phyloP scores from a whole-genome alignment of 2,113 vertebrate genomes.

The mouse (Mus musculus) region DNA sequence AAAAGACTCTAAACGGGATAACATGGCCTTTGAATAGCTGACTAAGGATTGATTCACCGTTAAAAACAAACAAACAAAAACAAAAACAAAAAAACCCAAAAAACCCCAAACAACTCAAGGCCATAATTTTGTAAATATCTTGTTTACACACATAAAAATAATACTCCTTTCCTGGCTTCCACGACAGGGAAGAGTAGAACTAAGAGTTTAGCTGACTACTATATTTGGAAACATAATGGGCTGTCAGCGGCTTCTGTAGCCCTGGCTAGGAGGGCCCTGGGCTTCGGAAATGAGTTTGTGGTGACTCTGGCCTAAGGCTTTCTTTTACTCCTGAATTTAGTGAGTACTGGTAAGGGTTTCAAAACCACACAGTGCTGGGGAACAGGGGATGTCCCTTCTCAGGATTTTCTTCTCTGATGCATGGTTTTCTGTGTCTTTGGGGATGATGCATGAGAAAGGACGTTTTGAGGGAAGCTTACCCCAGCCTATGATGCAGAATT shows the following conservation, averaged over 20 bases:
- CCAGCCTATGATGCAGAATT: conserved; percentile 98
- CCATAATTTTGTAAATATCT: neutral
- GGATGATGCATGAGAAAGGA: neutral
- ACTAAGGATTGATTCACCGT: neutral
- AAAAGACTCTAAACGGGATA: neutral
- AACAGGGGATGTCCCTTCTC: neutral
- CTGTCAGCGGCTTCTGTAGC: conserved; percentile 59
- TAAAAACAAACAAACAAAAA: neutral
- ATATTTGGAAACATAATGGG: conserved; percentile 23
- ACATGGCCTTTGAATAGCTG: neutral
- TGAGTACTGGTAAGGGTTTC: neutral
- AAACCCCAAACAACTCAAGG: neutral
- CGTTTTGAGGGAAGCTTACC: conserved; percentile 87
- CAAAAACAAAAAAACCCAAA: no score
- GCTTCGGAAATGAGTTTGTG: conserved; percentile 58
- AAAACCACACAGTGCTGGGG: neutral
- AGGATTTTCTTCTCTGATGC: neutral
- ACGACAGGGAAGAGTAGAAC: neutral
- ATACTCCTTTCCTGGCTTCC: neutral
- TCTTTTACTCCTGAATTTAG: conserved; percentile 20
- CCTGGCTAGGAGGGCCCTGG: conserved; percentile 57
- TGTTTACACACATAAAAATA: neutral
- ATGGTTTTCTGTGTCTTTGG: neutral
- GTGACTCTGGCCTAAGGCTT: conserved; percentile 58
- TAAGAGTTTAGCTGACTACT: neutral